A percentile compares a stretch with the other conserved stretches of the same genome.
phyloP scores from a whole-genome alignment of 1,140 invertebrate genomes.

The Drosophila ironensis region DNA sequence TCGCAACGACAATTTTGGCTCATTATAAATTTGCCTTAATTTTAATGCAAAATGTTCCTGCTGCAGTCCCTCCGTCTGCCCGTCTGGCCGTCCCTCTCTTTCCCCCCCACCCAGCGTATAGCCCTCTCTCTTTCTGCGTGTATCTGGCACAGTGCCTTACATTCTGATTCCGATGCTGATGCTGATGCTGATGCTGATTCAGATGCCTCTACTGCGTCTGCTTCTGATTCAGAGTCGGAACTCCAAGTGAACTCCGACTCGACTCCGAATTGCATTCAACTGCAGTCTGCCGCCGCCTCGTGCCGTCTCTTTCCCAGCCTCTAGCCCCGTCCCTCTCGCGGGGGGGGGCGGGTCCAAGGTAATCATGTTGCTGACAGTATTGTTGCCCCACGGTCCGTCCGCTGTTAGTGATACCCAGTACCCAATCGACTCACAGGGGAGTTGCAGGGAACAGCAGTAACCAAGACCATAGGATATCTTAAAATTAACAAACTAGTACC shows the following conservation, averaged over 20 bases:
- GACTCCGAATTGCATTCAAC: constrained; percentile 49
- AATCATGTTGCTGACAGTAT: constrained; percentile 77
- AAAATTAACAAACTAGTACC: too few relatives aligned
- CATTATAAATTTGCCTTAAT: constrained; percentile 79
- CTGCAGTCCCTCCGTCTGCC: constrained; percentile 22
- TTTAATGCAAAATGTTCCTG: constrained; percentile 74
- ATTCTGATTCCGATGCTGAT: constrained; percentile 24
- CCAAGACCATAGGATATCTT: too few relatives aligned
- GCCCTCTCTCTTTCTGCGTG: constrained; percentile 26
- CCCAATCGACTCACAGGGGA: too few relatives aligned
- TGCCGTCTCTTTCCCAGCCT: background rate
- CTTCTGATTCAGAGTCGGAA: background rate
- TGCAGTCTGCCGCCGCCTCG: constrained; percentile 28
- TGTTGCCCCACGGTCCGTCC: constrained; percentile 48
- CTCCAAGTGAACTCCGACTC: constrained; percentile 18
- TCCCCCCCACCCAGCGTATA: background rate
- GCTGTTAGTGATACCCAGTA: constrained; percentile 10
- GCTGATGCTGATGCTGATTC: background rate
- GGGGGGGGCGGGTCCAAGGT: constrained; percentile 62
- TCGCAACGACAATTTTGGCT: constrained; percentile 72
- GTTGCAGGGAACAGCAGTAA: too few relatives aligned
- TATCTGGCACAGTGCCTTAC: constrained; percentile 73
- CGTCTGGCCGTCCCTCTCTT: background rate
- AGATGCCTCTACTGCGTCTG: background rate
- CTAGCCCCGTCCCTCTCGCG: constrained; percentile 12